phyloP scores from a whole-genome alignment of 2,113 vertebrate species.

The Poeciliopsis prolifica region DNA sequence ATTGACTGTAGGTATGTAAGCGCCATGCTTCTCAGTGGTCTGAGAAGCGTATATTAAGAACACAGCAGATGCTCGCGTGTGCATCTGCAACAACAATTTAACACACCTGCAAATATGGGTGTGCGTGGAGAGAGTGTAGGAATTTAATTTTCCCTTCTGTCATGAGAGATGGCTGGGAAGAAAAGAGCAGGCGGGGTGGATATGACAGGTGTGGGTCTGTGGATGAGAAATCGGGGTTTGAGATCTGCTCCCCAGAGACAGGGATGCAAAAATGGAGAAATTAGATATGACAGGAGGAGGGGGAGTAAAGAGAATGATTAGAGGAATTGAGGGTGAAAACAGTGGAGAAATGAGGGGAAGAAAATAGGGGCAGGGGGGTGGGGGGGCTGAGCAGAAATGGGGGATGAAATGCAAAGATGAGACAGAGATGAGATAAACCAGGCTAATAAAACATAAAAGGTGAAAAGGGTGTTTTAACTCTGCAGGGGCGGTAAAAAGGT shows the following conservation, averaged over 20 bases:
- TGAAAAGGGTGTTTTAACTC: conserved; percentile 35
- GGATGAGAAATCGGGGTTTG: conserved; percentile 33
- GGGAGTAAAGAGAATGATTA: conserved; percentile 18
- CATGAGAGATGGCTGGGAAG: conserved; percentile 18
- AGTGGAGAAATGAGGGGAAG: conserved; percentile 8
- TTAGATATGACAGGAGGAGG: conserved; percentile 24
- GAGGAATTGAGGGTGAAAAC: neutral
- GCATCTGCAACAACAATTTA: neutral
- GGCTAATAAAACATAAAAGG: conserved; percentile 52
- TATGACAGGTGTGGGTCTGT: conserved; percentile 6
- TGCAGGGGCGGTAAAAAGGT: conserved; percentile 18
- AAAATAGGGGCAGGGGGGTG: neutral
- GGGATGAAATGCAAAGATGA: conserved; percentile 13
- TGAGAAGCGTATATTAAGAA: conserved; percentile 12
- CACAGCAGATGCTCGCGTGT: neutral
- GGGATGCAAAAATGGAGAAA: conserved; percentile 35
- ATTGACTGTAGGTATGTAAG: neutral
- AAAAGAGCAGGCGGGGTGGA: conserved; percentile 17
- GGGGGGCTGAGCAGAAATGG: neutral
- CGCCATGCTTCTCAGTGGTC: neutral
- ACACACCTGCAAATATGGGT: neutral
- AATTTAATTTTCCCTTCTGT: conserved; percentile 42
- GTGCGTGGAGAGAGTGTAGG: neutral
- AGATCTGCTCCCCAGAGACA: conserved; percentile 34
- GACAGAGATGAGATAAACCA: conserved; percentile 38